Base-by-base conservation (phyloP, 2,888 invertebrate species). In the Teinopalpus imperialis region DNA sequence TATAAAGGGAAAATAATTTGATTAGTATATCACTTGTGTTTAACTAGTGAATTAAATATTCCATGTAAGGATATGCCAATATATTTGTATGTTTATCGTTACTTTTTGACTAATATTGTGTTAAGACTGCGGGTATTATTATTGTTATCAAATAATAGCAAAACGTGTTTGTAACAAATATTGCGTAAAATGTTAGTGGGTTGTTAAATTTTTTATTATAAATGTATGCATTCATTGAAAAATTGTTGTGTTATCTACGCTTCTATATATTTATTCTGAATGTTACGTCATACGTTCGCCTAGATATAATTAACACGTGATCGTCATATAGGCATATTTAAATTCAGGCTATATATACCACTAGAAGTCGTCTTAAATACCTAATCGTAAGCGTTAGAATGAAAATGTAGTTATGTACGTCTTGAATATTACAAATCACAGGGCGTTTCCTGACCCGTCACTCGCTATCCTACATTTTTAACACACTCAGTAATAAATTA, bases 231-330 rank as follows among this genome's bases (percentile, higher is more conserved):
- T 37, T 36, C 6, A 36, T 26, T 32, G 12, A 26, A 41, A 42
- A 8, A 30, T 20, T 43, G 27, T 36, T 43, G 13, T 20, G 21
- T 43, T 43, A 35, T 12, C 6, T 27, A 26, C 10, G 9, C 13
- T 23, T 36, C 14, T 29, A 35, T 35, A 23, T 36, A 23, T 36
- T 36, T 39, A 44, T 31, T 24, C 13, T 31, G n/a, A 16, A 31
- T 31, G 16, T 36, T 37, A n/a, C n/a, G n/a, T n/a, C n/a, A 30
- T 34, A 7, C 18, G 9, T 12, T 39, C 13, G 10, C 7, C n/a
- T n/a, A 29, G 20, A 7, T 29, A 27, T 39, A 29, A 39, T 29
- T 36, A 7, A 13, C 29, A 13, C 7, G 7, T n/a, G 8, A 27
- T 10, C 3, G n/a, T 30, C 8, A 1, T 16, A n/a, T 3, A 16